These are phyloP conservation scores for Nasua narica DNA, from an alignment of 2,797 vertebrate genomes.

Conservation along the genomic window DNA sequence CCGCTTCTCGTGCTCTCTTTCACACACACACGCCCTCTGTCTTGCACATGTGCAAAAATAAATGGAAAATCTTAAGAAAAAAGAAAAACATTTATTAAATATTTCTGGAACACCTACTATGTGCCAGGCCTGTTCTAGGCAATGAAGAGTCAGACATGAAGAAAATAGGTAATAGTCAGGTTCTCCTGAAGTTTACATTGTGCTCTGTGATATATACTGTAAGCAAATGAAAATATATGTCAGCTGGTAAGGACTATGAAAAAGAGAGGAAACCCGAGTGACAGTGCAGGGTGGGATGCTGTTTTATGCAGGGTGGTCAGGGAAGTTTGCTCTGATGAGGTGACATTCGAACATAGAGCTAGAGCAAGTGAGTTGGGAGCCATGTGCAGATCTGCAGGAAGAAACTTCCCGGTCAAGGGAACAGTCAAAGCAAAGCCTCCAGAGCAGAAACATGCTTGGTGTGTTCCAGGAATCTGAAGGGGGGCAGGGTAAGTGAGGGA, in stretches of 20 bases:
- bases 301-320: neutral
- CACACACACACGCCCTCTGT: too few relatives aligned
- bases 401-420: neutral
- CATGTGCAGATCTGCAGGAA: neutral
- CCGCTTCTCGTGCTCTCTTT: too few relatives aligned
- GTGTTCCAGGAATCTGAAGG: neutral
- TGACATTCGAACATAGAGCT: neutral
- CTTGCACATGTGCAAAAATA: too few relatives aligned
- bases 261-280: neutral
- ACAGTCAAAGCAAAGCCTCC: neutral
- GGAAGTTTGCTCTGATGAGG: neutral
- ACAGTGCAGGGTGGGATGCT: neutral
- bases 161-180: neutral
- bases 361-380: neutral
- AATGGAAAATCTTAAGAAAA: too few relatives aligned
- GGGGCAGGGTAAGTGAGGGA: neutral
- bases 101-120: neutral
- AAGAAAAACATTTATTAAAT: neutral
- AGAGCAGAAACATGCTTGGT: neutral
- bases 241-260: neutral
- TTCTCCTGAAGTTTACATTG: neutral
- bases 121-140: neutral
- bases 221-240: neutral
- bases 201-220: neutral
- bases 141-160: neutral